Conservation (phyloP, 2,797 vertebrate genomes). For the Anableps anableps region DNA sequence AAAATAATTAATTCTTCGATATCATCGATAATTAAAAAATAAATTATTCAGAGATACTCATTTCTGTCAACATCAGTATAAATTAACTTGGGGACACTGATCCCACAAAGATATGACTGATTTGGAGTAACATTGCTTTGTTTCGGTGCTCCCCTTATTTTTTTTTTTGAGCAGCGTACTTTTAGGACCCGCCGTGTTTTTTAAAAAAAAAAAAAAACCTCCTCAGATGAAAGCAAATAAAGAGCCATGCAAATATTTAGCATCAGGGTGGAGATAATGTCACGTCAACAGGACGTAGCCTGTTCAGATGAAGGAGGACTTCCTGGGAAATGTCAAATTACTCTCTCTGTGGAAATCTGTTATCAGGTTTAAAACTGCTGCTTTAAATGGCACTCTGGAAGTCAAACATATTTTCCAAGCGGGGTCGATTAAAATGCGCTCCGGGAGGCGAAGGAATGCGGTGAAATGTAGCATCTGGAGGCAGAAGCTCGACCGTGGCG, state of each 20-base stretch:
- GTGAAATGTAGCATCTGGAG: neutral
- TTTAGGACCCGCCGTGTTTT: too few relatives aligned
- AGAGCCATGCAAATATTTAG: neutral
- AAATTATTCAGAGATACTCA: too few relatives aligned
- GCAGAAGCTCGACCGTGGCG: neutral
- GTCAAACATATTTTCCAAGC: neutral
- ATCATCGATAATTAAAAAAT: too few relatives aligned
- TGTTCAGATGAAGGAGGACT: neutral
- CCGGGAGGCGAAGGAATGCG: neutral
- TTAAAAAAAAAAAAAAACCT: too few relatives aligned
- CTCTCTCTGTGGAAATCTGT: neutral
- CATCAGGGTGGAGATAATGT: neutral
- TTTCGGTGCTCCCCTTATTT: too few relatives aligned
- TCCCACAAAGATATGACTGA: too few relatives aligned
- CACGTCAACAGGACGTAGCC: neutral
- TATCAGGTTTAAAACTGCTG: neutral
- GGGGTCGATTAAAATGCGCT: neutral
- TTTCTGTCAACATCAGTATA: too few relatives aligned
- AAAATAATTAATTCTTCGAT: too few relatives aligned
- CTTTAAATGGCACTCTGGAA: neutral
- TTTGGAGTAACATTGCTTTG: too few relatives aligned
- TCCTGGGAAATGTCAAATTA: neutral
- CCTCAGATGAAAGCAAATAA: slow-evolving; percentile 8
- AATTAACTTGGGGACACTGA: too few relatives aligned
- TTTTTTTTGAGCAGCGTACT: too few relatives aligned